Evolutionary conservation across 2,797 vertebrate species (phyloP), one percentile per base, ranked within the genome.

Genomic region (Pseudomugil tenellus): DNA sequence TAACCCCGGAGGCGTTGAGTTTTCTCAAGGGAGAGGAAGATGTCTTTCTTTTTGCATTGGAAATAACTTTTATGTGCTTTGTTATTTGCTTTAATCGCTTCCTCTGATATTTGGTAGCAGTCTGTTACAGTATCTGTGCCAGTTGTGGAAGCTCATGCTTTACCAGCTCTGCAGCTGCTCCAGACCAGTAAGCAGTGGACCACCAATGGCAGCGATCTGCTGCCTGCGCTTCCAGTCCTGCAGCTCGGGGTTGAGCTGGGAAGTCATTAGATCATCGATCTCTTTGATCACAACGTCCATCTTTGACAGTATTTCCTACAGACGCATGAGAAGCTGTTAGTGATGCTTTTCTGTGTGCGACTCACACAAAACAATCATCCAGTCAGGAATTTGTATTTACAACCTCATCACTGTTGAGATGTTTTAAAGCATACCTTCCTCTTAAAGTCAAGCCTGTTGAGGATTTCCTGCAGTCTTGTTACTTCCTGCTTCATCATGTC

Each of bases 161-260:
- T 95, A 99, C 98, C 98, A 99, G 84, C 95, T 97, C 88, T 99
- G 97, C 76, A 99, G 95, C 88, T 97, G 98, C 70, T 99, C 97
- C 29, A 98, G 94, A 43, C 96, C 95, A 0, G 93, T 94, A 1
- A 97, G 95, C 64, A 95, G 92, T 0, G 98, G 98, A 17, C 98
- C 97, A 1, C 98, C 98, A 0, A 99, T 97, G 92, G 96, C 96
- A 29, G 96, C 94, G 0, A 99, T 94, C 85, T 99, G 98, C 89
- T 99, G 98, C 60, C 96, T 80, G 16, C 96, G 93, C 77, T 96
- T 97, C 98, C 98, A 99, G 81, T 97, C 97, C 57, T 94, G 93
- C 57, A 99, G 92, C 86, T 98, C 97, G 3, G 96, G 96, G 29
- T 84, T 91, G 61, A 99, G 94, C 92, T 95, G 93, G 73, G 90